These are phyloP conservation scores for Elmis aenea DNA, from an alignment of 2,888 invertebrate genomes.

Conservation along the genomic window DNA sequence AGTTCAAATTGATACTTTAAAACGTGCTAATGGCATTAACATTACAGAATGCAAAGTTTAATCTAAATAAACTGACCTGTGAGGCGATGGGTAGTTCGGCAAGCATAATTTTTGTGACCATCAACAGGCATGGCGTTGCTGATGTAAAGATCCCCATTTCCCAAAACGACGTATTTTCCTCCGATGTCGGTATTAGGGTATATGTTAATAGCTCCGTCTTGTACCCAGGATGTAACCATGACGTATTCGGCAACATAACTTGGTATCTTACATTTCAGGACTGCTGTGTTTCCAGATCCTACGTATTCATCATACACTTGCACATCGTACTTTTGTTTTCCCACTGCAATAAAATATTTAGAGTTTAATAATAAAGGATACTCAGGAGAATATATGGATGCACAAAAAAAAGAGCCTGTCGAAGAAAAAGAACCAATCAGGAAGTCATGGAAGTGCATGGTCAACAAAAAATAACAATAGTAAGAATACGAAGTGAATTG, in stretches of 20 bases:
- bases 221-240: conserved; percentile 84
- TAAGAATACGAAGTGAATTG: no score
- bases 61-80: conserved; percentile 50
- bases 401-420: conserved; percentile 5
- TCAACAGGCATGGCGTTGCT: conserved; percentile 73
- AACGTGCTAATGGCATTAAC: no score
- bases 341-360: conserved; percentile 55
- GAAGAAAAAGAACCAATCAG: no score
- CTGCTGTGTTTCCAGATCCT: conserved; percentile 84
- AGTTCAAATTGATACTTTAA: no score
- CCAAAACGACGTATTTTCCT: conserved; percentile 71
- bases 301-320: conserved; percentile 90
- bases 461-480: no score
- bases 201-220: conserved; percentile 74
- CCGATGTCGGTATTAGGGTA: conserved; percentile 70
- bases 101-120: conserved; percentile 74
- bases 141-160: conserved; percentile 80
- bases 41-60: no score
- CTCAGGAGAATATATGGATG: no score
- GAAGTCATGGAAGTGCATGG: no score
- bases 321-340: conserved; percentile 81
- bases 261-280: conserved; percentile 85
- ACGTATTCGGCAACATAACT: conserved; percentile 84
- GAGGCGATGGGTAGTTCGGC: conserved; percentile 74
- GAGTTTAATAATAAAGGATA: conserved; percentile 2